phyloP scores from a whole-genome alignment of 2,113 vertebrate species.

The Calonectris borealis region DNA sequence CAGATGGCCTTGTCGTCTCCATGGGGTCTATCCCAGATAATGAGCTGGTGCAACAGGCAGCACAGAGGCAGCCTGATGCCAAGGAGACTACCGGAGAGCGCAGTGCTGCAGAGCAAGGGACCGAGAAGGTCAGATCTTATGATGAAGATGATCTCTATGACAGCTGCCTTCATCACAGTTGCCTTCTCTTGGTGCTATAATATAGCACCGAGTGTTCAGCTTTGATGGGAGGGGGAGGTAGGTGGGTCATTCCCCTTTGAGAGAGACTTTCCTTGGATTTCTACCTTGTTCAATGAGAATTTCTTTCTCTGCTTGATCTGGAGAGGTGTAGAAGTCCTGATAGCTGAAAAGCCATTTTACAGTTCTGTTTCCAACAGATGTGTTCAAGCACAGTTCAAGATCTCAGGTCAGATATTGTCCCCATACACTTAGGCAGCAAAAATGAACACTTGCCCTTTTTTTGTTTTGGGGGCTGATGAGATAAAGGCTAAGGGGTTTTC shows the following conservation, averaged over 20 bases:
- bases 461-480: not conserved
- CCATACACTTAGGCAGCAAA: not conserved
- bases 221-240: not conserved
- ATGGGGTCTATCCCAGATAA: not conserved
- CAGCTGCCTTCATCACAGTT: not conserved
- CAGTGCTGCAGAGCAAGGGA: not conserved
- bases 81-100: not conserved
- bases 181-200: not conserved
- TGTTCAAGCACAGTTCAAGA: not conserved
- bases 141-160: not conserved
- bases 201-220: not conserved
- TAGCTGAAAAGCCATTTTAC: not conserved
- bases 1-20: not conserved
- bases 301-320: not conserved
- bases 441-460: not conserved
- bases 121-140: not conserved
- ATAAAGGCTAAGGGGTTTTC: not conserved
- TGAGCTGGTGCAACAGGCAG: accelerated
- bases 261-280: not conserved
- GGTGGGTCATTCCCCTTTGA: not conserved
- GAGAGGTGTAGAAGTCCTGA: not conserved
- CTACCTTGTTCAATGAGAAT: not conserved
- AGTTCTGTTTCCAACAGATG: not conserved
- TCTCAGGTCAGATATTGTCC: not conserved
- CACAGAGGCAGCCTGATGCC: not conserved